Percentiles rank a stretch among this genome's conserved stretches.
Evolutionary conservation across 2,113 vertebrate species (phyloP).

Genomic region (Peromyscus californicus): DNA sequence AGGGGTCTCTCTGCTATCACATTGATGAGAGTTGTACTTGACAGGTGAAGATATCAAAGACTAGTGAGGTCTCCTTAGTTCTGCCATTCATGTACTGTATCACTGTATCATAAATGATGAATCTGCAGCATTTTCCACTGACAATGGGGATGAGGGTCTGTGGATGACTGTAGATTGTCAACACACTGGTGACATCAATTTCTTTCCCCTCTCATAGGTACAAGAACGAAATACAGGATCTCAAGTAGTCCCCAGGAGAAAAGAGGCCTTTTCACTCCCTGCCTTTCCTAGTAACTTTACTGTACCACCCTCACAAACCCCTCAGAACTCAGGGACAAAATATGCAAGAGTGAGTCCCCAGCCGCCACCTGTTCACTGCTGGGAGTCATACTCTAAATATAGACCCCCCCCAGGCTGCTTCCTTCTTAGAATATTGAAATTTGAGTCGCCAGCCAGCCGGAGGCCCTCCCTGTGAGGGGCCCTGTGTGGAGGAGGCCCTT

Average conservation of each 20-base stretch:
- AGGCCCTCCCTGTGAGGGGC: constrained; percentile 21
- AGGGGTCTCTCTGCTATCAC: constrained; percentile 10
- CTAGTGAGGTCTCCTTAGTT: neutral
- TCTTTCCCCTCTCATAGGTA: constrained; percentile 14
- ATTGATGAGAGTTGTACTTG: constrained; percentile 17
- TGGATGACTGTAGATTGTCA: neutral
- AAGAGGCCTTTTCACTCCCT: neutral
- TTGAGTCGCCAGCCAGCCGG: constrained; percentile 28
- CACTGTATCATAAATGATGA: neutral
- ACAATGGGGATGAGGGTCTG: neutral
- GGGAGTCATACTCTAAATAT: constrained; percentile 77
- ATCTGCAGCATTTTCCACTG: neutral
- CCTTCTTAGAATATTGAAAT: constrained; percentile 65
- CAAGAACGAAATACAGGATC: neutral
- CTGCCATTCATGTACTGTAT: neutral
- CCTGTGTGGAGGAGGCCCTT: neutral
- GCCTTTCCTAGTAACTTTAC: neutral
- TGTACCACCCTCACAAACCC: neutral
- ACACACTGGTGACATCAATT: neutral
- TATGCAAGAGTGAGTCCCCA: constrained; percentile 53
- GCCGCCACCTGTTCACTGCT: constrained; percentile 49
- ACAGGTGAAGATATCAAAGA: neutral
- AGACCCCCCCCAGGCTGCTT: constrained; percentile 53
- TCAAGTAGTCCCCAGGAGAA: neutral
- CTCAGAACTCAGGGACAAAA: constrained; percentile 57